Evolutionary conservation across 2,888 invertebrate species (phyloP).

Genomic region (Archaeoteleia sp.): DNA sequence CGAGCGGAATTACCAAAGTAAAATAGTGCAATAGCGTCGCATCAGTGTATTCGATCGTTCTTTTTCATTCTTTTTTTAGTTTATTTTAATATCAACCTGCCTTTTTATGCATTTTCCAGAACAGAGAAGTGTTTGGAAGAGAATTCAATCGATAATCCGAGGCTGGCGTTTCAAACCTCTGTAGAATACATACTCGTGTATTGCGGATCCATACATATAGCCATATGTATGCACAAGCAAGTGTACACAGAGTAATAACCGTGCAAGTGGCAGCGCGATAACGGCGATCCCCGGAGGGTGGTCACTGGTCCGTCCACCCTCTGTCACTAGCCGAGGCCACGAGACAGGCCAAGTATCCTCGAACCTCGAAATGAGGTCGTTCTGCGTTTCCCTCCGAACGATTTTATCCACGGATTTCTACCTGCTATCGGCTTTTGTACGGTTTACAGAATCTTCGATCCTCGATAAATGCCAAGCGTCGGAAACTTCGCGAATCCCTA

Average conservation of each 20-base stretch:
- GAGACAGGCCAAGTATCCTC: slow-evolving; percentile 16
- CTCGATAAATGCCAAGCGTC: slow-evolving; percentile 3
- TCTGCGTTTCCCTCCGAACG: slow-evolving; percentile 6
- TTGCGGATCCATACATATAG: slow-evolving; percentile 8
- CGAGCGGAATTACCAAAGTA: too few species aligned
- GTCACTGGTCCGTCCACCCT: slow-evolving; percentile 19
- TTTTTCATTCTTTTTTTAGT: not conserved
- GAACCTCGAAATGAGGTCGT: slow-evolving; percentile 21
- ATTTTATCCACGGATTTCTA: slow-evolving; percentile 8
- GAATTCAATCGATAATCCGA: slow-evolving; percentile 19
- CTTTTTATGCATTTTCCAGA: slow-evolving; percentile 7
- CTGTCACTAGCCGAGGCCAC: slow-evolving; percentile 15
- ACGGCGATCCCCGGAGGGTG: slow-evolving; percentile 23
- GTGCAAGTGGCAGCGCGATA: slow-evolving; percentile 24
- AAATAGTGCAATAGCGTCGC: too few species aligned
- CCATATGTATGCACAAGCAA: slow-evolving; percentile 10
- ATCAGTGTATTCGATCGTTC: not conserved
- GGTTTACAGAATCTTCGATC: slow-evolving; percentile 14
- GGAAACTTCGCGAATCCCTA: slow-evolving; percentile 15
- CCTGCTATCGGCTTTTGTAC: slow-evolving; percentile 10
- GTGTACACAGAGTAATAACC: slow-evolving; percentile 27
- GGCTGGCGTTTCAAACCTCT: slow-evolving; percentile 10
- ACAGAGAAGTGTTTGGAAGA: slow-evolving; percentile 12
- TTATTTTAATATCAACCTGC: not conserved
- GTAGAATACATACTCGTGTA: slow-evolving; percentile 8